A percentile compares a stretch with the other conserved stretches of the same genome.
Evolutionary conservation across 2,888 invertebrate genomes (phyloP).

Genomic region (Fissipunctia ypsillon): DNA sequence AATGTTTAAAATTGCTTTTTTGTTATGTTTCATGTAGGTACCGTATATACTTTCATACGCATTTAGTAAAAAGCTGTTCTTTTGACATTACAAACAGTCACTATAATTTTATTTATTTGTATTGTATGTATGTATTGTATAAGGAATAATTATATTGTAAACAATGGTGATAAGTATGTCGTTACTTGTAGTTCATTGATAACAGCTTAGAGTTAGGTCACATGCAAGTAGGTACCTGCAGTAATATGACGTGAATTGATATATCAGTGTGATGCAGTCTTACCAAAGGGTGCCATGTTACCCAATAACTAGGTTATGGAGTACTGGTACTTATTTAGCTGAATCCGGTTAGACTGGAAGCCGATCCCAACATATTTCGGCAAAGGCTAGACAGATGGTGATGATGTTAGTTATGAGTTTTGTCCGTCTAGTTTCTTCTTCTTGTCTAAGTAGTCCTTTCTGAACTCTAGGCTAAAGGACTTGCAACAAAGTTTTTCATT

Average conservation of each 20-base stretch:
- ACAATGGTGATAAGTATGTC: conserved; percentile 5
- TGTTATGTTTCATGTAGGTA: no score
- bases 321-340: not conserved
- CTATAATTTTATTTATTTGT: no score
- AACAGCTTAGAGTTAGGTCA: not conserved
- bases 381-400: no score
- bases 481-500: no score
- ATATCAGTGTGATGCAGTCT: not conserved
- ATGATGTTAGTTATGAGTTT: not conserved
- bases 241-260: not conserved
- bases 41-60: no score
- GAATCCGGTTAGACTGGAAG: not conserved
- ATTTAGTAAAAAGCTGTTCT: no score
- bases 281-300: no score
- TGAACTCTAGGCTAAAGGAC: not conserved
- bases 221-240: not conserved
- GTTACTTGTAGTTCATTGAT: conserved; percentile 7
- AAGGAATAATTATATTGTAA: conserved; percentile 12
- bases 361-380: not conserved
- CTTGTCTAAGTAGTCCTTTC: not conserved
- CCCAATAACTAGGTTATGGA: not conserved
- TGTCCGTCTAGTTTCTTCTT: not conserved
- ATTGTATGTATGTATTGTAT: no score
- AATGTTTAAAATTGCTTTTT: no score
- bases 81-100: no score